These are phyloP conservation scores for Andrena dorsata DNA, from an alignment of 2,888 invertebrate species.

Conservation along the genomic window DNA sequence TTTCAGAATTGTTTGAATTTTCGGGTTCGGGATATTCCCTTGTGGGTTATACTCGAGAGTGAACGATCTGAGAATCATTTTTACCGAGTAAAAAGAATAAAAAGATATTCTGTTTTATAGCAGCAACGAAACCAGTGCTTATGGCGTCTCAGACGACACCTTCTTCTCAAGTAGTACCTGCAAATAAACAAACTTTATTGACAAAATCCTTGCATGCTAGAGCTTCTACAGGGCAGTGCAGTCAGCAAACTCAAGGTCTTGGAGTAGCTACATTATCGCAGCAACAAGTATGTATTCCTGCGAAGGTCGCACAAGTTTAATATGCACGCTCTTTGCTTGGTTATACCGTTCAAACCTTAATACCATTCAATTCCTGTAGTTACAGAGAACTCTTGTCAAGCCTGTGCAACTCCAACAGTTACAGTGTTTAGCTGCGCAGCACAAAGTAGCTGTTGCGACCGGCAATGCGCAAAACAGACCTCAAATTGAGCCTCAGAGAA, in stretches of 20 bases:
- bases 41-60: neutral
- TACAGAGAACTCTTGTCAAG: conserved; percentile 77
- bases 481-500: conserved; percentile 82
- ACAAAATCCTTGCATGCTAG: conserved; percentile 83
- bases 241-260: conserved; percentile 81
- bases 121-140: conserved; percentile 83
- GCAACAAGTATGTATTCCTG: conserved; percentile 79
- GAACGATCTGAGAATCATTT: neutral
- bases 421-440: conserved; percentile 83
- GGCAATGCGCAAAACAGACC: conserved; percentile 80
- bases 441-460: conserved; percentile 80
- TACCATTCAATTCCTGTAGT: conserved; percentile 52
- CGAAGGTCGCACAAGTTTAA: neutral
- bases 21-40: no score
- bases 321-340: no score
- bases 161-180: conserved; percentile 82
- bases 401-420: conserved; percentile 82
- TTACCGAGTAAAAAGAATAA: neutral
- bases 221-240: conserved; percentile 81
- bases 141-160: conserved; percentile 82
- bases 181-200: conserved; percentile 83
- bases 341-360: neutral
- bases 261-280: conserved; percentile 82
- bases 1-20: no score
- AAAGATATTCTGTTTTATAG: conserved; percentile 58